Evolutionary conservation across 2,797 vertebrate genomes (phyloP), one percentile per base, ranked within the genome.

Genomic region (Trachops cirrhosus): DNA sequence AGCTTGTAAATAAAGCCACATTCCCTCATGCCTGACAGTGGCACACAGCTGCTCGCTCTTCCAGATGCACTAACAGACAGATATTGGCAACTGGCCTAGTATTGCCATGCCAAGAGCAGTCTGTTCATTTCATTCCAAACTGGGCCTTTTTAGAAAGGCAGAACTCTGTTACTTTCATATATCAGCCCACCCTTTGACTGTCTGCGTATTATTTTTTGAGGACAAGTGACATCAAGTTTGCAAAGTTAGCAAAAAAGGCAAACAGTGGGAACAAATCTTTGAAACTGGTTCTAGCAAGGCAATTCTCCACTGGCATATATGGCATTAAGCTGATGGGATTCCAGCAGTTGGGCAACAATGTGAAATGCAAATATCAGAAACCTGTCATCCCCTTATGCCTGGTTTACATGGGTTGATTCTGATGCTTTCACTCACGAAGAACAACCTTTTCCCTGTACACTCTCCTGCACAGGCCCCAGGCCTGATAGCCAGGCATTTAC

Each of bases 401-500:
- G 57, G 7, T 85, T 29, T 44, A 67, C n/a, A 5, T 4, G 0
- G 4, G 0, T 41, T 4, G 32, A 15, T 18, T 34, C 50, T 29
- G 39, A 34, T 10, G 34, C 57, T 26, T 54, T 22, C 16, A 2
- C 9, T 39, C 34, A 4, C 32, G 34, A 82, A 83, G 22, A 32
- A 24, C 3, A 9, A 1, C 18, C 5, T 73, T 9, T 24, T 21
- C 73, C 34, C 32, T 6, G n/a, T 21, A 6, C 32, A 71, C 44
- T 8, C 32, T 54, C 39, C 74, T 24, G 10, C 54, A 14, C 9
- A 12, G n/a, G 34, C 46, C 21, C 5, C 46, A 5, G 64, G 52
- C 37, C 46, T 8, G 16, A 9, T 26, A 11, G 3, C 41, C 6
- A 4, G 0, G 29, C 4, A 1, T 44, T 24, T 5, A 9, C 21